phyloP scores from a whole-genome alignment of 2,888 invertebrate species.

The Mongoloraphidia duomilia region DNA sequence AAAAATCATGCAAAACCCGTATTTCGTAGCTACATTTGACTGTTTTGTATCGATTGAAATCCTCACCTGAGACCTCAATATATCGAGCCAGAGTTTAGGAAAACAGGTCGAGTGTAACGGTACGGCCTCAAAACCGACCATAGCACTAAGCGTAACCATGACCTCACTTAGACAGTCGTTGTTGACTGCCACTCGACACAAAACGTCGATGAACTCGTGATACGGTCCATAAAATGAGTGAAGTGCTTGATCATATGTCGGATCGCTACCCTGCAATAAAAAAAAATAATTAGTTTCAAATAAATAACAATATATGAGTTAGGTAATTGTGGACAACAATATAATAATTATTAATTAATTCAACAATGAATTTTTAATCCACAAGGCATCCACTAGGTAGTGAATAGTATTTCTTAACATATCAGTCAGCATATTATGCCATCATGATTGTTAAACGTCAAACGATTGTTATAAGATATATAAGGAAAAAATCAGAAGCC shows the following conservation, averaged over 20 bases:
- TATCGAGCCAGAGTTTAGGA: slow-evolving; percentile 85
- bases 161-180: slow-evolving; percentile 76
- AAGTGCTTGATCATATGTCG: slow-evolving; percentile 60
- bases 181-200: slow-evolving; percentile 78
- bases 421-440: too few species aligned
- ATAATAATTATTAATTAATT: too few species aligned
- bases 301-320: too few species aligned
- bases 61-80: slow-evolving; percentile 57
- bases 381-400: too few species aligned
- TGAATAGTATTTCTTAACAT: too few species aligned
- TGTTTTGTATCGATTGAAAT: slow-evolving; percentile 16
- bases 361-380: too few species aligned
- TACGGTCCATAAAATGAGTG: slow-evolving; percentile 74
- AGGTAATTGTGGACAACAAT: too few species aligned
- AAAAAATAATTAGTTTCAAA: background rate
- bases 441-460: too few species aligned
- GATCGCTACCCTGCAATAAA: slow-evolving; percentile 48
- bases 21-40: slow-evolving; percentile 13
- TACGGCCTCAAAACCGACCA: slow-evolving; percentile 83
- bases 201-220: slow-evolving; percentile 74
- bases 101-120: slow-evolving; percentile 79
- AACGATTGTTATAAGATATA: too few species aligned
- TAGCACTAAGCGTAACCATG: slow-evolving; percentile 70
- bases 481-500: too few species aligned
- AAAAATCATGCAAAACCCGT: too few species aligned